phyloP scores from a whole-genome alignment of 2,797 vertebrate species.

The Danio tinwini region DNA sequence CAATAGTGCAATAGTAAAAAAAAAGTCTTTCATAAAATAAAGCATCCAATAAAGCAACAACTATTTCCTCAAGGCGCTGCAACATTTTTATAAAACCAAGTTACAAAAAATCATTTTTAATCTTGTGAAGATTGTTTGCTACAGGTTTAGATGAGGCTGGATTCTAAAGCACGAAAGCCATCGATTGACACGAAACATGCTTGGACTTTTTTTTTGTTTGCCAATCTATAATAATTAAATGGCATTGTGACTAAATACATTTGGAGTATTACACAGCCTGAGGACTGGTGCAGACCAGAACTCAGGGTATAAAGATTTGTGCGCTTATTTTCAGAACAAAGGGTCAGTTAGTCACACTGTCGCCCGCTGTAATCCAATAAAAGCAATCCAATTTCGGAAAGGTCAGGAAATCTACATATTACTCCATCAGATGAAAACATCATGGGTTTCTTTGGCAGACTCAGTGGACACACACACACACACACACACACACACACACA shows the following conservation, averaged over 20 bases:
- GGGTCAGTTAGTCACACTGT: constrained; percentile 57
- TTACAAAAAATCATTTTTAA: not conserved
- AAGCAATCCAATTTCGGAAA: constrained; percentile 67
- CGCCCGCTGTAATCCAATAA: constrained; percentile 68
- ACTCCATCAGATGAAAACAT: constrained; percentile 53
- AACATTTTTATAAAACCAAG: not conserved
- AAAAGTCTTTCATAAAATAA: not conserved
- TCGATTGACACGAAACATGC: too few relatives aligned
- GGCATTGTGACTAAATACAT: constrained; percentile 17
- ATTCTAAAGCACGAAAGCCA: not conserved
- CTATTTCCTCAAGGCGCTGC: not conserved
- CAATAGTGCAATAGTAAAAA: too few relatives aligned
- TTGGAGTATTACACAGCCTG: not conserved
- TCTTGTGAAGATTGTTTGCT: not conserved
- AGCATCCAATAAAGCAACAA: not conserved
- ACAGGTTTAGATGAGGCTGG: not conserved
- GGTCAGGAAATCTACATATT: constrained; percentile 69
- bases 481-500: not conserved
- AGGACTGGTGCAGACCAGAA: not conserved
- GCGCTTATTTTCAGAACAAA: constrained; percentile 36
- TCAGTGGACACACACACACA: not conserved
- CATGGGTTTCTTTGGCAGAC: constrained; percentile 40
- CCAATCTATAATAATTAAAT: constrained; percentile 22
- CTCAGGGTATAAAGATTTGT: constrained; percentile 27
- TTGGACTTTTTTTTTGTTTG: not conserved